These are phyloP conservation scores for Acanthaster planci DNA, from an alignment of 35 echinoderm and acorn worm genomes.

Conservation along the genomic window DNA sequence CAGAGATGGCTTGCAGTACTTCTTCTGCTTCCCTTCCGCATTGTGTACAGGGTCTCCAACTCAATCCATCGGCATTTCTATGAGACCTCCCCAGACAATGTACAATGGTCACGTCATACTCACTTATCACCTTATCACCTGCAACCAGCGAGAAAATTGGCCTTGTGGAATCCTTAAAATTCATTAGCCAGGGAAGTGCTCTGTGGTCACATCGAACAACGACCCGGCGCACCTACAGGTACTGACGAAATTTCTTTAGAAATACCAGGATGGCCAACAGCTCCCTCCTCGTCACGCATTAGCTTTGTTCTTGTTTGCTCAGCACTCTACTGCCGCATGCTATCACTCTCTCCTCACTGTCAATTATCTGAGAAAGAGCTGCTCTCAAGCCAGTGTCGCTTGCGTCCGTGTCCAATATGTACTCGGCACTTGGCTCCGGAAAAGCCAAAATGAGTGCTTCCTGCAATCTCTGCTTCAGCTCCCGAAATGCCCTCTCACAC, in stretches of 20 bases:
- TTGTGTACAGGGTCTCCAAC: not conserved
- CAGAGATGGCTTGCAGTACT: too few species aligned
- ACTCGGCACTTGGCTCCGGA: too few species aligned
- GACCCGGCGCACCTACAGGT: constrained; percentile 23
- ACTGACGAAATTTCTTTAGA: not conserved
- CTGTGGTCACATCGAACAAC: constrained; percentile 50
- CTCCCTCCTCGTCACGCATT: constrained; percentile 13
- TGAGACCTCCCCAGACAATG: constrained; percentile 42
- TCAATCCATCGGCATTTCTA: constrained; percentile 50
- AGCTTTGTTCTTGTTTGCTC: too few species aligned
- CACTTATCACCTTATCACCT: constrained; percentile 19
- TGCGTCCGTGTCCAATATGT: too few species aligned
- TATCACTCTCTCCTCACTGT: not conserved
- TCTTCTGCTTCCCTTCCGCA: not conserved
- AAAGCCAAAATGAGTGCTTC: too few species aligned
- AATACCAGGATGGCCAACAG: not conserved
- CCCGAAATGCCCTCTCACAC: too few species aligned
- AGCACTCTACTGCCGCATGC: not conserved
- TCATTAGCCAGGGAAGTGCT: constrained; percentile 30
- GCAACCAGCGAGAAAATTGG: constrained; percentile 59
- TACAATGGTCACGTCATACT: constrained; percentile 37
- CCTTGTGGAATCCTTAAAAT: constrained; percentile 50
- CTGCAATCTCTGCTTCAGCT: too few species aligned
- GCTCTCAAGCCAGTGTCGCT: too few species aligned
- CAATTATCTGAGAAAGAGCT: too few species aligned